A percentile compares a stretch with the other conserved stretches of the same genome.
phyloP scores from a whole-genome alignment of 2,888 invertebrate genomes.

The Drosophila putrida region DNA sequence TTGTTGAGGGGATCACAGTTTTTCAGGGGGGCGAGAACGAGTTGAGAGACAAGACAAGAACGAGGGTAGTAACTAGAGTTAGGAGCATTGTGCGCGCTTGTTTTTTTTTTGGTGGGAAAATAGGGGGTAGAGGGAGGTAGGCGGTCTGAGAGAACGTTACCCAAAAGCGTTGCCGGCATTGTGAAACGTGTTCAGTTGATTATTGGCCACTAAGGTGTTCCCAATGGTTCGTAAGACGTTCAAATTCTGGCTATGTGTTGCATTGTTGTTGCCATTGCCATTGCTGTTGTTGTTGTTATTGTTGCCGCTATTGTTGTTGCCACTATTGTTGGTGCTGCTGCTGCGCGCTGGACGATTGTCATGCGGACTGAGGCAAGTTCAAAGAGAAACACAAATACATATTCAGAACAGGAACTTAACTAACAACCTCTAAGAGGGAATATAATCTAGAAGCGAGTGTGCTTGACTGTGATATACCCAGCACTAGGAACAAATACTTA shows the following conservation, averaged over 20 bases:
- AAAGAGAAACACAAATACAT: conserved; percentile 12
- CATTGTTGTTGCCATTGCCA: conserved; percentile 68
- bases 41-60: conserved; percentile 71
- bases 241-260: conserved; percentile 79
- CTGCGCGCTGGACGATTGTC: conserved; percentile 84
- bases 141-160: conserved; percentile 85
- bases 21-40: conserved; percentile 37
- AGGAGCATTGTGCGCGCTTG: conserved; percentile 51
- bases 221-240: conserved; percentile 85
- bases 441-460: neutral
- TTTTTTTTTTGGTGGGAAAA: conserved; percentile 8
- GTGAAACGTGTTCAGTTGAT: conserved; percentile 85
- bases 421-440: neutral
- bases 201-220: conserved; percentile 85
- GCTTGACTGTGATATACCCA: neutral
- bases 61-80: conserved; percentile 74
- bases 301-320: conserved; percentile 53
- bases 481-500: conserved; percentile 87
- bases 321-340: conserved; percentile 74
- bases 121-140: conserved; percentile 13
- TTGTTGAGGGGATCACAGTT: neutral
- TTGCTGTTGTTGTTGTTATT: conserved; percentile 47
- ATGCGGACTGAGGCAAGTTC: conserved; percentile 78
- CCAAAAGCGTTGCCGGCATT: conserved; percentile 85
- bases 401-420: neutral